phyloP scores from a whole-genome alignment of 2,888 invertebrate genomes.

The Dryobotodes eremita region DNA sequence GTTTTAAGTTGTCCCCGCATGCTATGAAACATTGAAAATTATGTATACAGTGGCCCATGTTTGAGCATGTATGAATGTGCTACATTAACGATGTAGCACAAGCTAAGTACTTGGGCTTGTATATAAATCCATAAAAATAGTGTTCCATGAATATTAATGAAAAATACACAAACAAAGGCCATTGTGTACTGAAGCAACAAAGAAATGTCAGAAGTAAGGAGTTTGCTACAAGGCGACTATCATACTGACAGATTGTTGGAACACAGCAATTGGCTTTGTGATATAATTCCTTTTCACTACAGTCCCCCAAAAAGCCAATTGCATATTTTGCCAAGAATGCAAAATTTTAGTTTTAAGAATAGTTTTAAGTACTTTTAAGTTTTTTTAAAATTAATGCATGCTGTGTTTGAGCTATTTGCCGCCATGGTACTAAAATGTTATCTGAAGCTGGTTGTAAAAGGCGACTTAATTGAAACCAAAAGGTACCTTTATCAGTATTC shows the following conservation, averaged over 20 bases:
- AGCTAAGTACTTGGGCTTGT: background rate
- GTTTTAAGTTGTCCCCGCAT: constrained; percentile 60
- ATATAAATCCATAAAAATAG: constrained; percentile 8
- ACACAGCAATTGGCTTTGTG: constrained; percentile 43
- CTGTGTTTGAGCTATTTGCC: constrained; percentile 22
- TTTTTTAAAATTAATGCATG: constrained; percentile 42
- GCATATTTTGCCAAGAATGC: constrained; percentile 48
- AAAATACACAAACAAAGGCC: constrained; percentile 49
- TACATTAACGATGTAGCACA: background rate
- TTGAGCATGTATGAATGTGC: constrained; percentile 8
- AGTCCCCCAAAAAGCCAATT: constrained; percentile 51
- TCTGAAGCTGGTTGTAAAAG: constrained; percentile 25
- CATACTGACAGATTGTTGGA: background rate
- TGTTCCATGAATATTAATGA: constrained; percentile 11
- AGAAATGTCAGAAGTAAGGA: constrained; percentile 31
- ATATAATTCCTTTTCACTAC: constrained; percentile 17
- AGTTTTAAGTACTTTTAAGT: constrained; percentile 41
- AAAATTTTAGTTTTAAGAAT: constrained; percentile 53
- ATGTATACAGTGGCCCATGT: constrained; percentile 47
- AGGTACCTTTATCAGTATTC: constrained; percentile 20
- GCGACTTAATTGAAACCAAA: constrained; percentile 2
- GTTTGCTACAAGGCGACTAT: too few species aligned
- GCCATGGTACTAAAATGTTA: constrained; percentile 4
- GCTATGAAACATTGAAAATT: background rate
- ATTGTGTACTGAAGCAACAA: constrained; percentile 55